These are phyloP conservation scores for Cephus cinctus DNA, from an alignment of 1,140 invertebrate species.

Conservation along the genomic window DNA sequence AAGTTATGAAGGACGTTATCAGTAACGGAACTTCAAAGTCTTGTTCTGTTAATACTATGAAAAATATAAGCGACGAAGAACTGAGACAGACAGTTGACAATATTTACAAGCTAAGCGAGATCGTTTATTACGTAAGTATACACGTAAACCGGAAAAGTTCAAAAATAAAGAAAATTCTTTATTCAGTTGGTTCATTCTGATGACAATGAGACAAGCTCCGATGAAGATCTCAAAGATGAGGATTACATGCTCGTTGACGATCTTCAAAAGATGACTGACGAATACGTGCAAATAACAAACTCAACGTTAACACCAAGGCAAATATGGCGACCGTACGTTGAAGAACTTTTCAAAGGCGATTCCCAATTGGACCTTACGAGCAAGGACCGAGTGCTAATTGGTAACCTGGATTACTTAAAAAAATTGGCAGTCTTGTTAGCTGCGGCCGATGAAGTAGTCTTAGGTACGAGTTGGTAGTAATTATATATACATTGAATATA, in stretches of 20 bases:
- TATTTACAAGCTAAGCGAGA: conserved; percentile 53
- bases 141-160: background rate
- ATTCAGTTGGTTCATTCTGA: conserved; percentile 52
- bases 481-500: background rate
- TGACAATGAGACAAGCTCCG: conserved; percentile 55
- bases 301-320: conserved; percentile 48
- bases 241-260: conserved; percentile 61
- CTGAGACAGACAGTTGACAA: conserved; percentile 50
- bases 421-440: conserved; percentile 59
- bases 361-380: conserved; percentile 55
- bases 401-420: conserved; percentile 65
- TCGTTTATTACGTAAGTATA: conserved; percentile 56
- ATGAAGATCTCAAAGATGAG: conserved; percentile 55
- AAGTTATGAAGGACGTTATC: conserved; percentile 52
- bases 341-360: conserved; percentile 60
- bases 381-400: conserved; percentile 61
- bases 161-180: conserved; percentile 12
- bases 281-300: conserved; percentile 53
- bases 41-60: conserved; percentile 9
- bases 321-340: conserved; percentile 66
- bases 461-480: conserved; percentile 46
- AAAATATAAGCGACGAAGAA: conserved; percentile 37
- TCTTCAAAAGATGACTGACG: conserved; percentile 63
- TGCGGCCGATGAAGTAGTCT: conserved; percentile 52
- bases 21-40: conserved; percentile 41